Percentiles rank a stretch among this genome's conserved stretches.
Evolutionary conservation across 2,113 vertebrate genomes (phyloP).

Genomic region (Micromys minutus): DNA sequence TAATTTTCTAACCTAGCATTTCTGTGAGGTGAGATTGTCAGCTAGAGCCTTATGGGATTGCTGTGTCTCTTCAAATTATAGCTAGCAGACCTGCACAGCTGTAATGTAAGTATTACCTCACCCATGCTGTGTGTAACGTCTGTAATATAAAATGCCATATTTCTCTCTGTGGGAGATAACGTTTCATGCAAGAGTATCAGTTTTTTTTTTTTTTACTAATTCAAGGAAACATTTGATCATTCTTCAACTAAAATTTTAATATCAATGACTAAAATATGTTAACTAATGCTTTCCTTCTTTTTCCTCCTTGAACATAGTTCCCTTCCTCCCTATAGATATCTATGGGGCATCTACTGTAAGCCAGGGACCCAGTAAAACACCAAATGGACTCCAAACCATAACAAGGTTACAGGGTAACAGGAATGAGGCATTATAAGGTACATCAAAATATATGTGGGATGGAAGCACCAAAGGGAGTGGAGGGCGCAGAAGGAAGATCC

Average conservation of each 20-base stretch:
- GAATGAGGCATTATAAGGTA: neutral
- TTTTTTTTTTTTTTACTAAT: neutral
- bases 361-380: neutral
- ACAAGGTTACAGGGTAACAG: neutral
- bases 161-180: neutral
- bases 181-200: neutral
- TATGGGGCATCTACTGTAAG: neutral
- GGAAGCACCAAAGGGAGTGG: neutral
- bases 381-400: no score
- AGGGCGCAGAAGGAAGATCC: neutral
- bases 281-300: neutral
- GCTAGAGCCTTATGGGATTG: neutral
- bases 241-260: neutral
- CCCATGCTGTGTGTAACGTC: neutral
- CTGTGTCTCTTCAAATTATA: neutral
- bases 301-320: neutral
- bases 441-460: neutral
- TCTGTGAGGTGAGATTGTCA: neutral
- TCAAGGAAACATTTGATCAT: neutral
- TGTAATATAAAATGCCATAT: neutral
- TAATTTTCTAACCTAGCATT: constrained; percentile 3
- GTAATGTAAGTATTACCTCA: neutral
- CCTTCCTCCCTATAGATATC: neutral
- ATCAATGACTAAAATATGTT: neutral
- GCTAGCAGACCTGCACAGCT: neutral